These are phyloP conservation scores for Dendropsophus ebraccatus DNA, from an alignment of 2,113 vertebrate genomes.

Conservation along the genomic window DNA sequence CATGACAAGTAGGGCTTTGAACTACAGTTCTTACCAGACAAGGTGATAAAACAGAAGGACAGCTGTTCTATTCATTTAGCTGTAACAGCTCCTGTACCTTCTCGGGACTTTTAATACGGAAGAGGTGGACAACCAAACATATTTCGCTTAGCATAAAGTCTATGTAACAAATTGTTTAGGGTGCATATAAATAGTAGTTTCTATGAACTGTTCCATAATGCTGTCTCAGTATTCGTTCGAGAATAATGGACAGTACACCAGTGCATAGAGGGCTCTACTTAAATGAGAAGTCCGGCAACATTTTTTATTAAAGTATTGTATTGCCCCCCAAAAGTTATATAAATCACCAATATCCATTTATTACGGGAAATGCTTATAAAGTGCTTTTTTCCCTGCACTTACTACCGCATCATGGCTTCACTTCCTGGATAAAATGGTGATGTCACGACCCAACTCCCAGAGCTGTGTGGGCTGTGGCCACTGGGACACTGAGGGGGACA, in stretches of 20 bases:
- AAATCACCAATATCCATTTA: too few species aligned
- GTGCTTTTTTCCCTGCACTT: too few species aligned
- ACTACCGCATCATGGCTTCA: too few species aligned
- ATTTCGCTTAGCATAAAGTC: neutral
- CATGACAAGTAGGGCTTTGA: constrained; percentile 63
- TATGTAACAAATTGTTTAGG: neutral
- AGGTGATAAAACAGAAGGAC: constrained; percentile 60
- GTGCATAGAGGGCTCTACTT: neutral
- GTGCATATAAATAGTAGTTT: neutral
- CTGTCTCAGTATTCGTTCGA: neutral
- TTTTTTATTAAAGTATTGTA: too few species aligned
- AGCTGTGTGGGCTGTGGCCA: too few species aligned
- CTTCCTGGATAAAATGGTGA: too few species aligned
- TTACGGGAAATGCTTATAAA: too few species aligned
- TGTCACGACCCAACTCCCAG: too few species aligned
- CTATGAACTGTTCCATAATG: neutral
- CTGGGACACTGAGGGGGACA: too few species aligned
- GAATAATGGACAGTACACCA: neutral
- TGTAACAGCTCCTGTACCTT: constrained; percentile 27
- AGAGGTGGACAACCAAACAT: constrained; percentile 9
- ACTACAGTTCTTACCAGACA: constrained; percentile 57
- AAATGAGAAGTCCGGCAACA: too few species aligned
- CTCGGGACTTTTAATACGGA: constrained; percentile 14
- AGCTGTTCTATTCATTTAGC: constrained; percentile 57
- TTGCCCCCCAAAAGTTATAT: too few species aligned